Evolutionary conservation across 2,113 vertebrate species (phyloP).

Genomic region (Synodontis membranacea): DNA sequence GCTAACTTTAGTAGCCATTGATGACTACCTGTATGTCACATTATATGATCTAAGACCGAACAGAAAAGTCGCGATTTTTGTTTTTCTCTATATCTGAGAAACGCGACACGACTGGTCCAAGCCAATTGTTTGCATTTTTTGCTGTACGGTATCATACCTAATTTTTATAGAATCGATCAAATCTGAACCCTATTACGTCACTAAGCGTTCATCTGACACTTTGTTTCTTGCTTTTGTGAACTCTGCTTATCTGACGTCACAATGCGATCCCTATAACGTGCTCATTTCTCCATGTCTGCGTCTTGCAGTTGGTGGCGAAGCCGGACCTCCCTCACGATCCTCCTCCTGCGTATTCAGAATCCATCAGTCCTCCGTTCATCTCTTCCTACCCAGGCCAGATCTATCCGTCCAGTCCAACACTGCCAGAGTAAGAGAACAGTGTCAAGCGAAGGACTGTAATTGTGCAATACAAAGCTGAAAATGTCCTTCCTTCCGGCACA

Average conservation of each 20-base stretch:
- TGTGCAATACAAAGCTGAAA: background rate
- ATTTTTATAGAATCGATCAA: too few species aligned
- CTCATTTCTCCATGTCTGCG: background rate
- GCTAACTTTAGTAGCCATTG: too few species aligned
- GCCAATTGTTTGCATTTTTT: background rate
- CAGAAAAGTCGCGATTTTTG: too few species aligned
- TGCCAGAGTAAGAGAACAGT: background rate
- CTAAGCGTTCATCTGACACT: background rate
- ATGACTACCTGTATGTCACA: too few species aligned
- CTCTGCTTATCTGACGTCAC: background rate
- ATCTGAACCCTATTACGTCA: too few species aligned
- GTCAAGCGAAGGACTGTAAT: background rate
- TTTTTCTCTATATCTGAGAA: background rate
- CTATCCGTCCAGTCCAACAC: background rate
- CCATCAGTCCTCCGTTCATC: background rate
- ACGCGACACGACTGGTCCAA: background rate
- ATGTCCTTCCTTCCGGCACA: background rate
- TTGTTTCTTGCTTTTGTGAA: background rate
- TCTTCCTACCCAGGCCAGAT: background rate
- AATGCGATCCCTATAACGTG: background rate
- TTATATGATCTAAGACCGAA: too few species aligned
- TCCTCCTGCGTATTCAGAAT: slow-evolving; percentile 50
- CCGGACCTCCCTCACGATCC: slow-evolving; percentile 18
- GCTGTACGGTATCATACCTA: too few species aligned
- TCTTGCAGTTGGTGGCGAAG: slow-evolving; percentile 45